Evolutionary conservation across 2,888 invertebrate species (phyloP).

Genomic region (Agrochola macilenta): DNA sequence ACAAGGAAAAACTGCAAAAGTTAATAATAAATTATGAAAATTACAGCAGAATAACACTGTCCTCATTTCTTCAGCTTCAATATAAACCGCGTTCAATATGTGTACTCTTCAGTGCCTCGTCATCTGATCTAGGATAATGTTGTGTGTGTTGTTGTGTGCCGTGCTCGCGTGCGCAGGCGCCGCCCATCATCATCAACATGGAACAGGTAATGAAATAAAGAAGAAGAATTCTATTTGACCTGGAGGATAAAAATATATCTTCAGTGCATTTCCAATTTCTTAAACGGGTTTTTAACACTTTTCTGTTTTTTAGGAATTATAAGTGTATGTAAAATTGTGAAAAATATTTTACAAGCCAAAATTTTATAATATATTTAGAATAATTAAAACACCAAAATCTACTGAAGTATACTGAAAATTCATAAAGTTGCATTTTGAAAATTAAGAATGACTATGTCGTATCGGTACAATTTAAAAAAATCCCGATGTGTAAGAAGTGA

Average conservation of each 20-base stretch:
- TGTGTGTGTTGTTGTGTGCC: conserved; percentile 35
- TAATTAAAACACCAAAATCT: no score
- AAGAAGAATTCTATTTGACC: background rate
- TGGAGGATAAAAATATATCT: background rate
- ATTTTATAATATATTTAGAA: background rate
- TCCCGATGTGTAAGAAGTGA: background rate
- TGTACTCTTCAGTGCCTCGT: conserved; percentile 4
- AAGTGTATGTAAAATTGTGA: background rate
- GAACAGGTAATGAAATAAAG: conserved; percentile 6
- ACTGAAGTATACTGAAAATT: background rate
- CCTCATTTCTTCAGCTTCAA: background rate
- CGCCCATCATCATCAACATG: conserved; percentile 5
- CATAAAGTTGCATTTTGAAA: background rate
- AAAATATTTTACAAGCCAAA: background rate
- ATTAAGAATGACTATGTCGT: background rate
- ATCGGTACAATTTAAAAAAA: background rate
- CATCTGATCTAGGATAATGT: conserved; percentile 13
- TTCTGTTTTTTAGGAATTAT: background rate
- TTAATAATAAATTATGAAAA: background rate
- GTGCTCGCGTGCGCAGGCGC: conserved; percentile 37
- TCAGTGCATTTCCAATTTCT: background rate
- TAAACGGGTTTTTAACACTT: background rate
- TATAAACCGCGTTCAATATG: conserved; percentile 6
- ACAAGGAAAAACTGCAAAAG: conserved; percentile 25
- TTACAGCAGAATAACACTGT: conserved; percentile 8